A percentile compares a stretch with the other conserved stretches of the same genome.
Evolutionary conservation across 2,797 vertebrate species (phyloP).

Genomic region (Poliocrania exsul): DNA sequence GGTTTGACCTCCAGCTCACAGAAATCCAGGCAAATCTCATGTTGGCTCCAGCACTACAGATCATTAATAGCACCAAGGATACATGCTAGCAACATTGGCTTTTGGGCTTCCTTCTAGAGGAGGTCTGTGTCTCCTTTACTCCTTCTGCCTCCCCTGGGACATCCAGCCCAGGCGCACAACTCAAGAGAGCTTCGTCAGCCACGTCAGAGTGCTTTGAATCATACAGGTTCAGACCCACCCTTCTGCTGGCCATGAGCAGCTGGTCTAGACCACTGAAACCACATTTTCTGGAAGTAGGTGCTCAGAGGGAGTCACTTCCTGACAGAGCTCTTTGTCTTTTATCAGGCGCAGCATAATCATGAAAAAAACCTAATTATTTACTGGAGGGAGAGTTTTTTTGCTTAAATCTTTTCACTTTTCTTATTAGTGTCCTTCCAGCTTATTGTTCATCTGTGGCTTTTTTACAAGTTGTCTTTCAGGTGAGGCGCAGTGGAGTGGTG

Average conservation of each 20-base stretch:
- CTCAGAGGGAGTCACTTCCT: conserved; percentile 34
- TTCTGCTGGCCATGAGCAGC: not conserved
- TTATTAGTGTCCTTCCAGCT: conserved; percentile 53
- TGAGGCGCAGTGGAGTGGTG: conserved; percentile 59
- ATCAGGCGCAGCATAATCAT: not conserved
- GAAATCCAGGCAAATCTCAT: not conserved
- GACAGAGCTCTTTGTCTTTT: conserved; percentile 24
- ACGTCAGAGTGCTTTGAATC: accelerated
- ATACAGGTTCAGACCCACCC: not conserved
- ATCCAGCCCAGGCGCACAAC: not conserved
- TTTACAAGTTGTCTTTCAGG: conserved; percentile 68
- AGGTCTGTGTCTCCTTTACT: not conserved
- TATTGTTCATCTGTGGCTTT: conserved; percentile 73
- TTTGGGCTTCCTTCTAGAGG: not conserved
- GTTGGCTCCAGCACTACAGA: not conserved
- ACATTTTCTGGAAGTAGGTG: conserved; percentile 40
- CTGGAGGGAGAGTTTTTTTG: not conserved
- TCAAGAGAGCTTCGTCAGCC: not conserved
- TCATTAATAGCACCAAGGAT: not conserved
- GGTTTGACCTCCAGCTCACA: not conserved
- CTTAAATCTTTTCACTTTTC: conserved; percentile 28
- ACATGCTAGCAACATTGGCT: not conserved
- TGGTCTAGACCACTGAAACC: conserved; percentile 40
- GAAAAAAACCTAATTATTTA: conserved; percentile 44
- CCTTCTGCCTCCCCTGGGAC: not conserved